Evolutionary conservation across 1,140 invertebrate genomes (phyloP), one percentile per base, ranked within the genome.

Genomic region (Caenorhabditis latens): DNA sequence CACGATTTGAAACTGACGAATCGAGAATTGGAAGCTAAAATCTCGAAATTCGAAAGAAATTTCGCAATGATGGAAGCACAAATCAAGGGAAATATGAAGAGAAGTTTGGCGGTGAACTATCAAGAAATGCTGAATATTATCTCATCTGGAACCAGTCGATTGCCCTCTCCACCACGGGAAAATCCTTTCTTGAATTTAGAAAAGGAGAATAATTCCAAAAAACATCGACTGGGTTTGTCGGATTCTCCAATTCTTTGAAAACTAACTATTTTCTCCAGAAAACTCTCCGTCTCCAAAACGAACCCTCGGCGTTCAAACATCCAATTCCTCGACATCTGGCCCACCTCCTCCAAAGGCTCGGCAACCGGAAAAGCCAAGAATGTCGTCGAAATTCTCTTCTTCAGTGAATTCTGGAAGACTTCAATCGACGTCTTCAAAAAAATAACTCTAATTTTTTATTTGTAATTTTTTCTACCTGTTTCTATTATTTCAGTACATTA

Each of bases 41-140:
- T 79, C 24, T 13, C 13, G 46, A 24, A 50, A 53, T 50, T 24
- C 14, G 21, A 50, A 4, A 2, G 40, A 11, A 42, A 79, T 21
- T 24, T 79, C 11, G 46, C 43, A 3, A 50, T 43, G 11, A 48
- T 50, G 46, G 71, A 79, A 24, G 43, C 71, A 11, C 43, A 42
- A 24, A 79, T 79, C n/a, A 79, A 79, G 42, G 71, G 71, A 50
- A n/a, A 79, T n/a, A 13, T 79, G 71, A 79, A 79, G n/a, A n/a
- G 71, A 53, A 53, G 46, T 50, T 46, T 79, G 5, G 71, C 71
- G 7, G 9, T 42, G 7, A 53, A 79, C n/a, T 79, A 79, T 24
- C 71, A 53, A 5, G 21, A 79, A 50, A 79, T 50, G 71, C 16
- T 79, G 13, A n/a, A 21, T 19, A 79, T 79, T 8, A n/a, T 79